Percentiles rank a stretch among this genome's conserved stretches.
phyloP scores from a whole-genome alignment of 1,140 invertebrate species.

The Caenorhabditis elegans region DNA sequence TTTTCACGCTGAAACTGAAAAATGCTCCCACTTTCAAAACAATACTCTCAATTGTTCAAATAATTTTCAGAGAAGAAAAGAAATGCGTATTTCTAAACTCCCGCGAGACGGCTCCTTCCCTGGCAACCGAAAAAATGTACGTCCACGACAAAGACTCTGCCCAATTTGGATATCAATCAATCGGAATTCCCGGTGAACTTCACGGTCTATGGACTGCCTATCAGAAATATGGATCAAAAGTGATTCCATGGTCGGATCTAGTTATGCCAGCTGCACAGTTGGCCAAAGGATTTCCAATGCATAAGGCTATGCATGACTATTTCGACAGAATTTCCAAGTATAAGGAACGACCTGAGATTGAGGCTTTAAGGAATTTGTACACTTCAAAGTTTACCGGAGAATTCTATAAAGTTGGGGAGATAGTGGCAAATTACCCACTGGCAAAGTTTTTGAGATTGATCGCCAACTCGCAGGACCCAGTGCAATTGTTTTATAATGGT shows the following conservation, averaged over 20 bases:
- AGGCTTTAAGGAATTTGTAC: background rate
- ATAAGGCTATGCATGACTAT: constrained; percentile 66
- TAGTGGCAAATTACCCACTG: background rate
- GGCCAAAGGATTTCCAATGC: constrained; percentile 76
- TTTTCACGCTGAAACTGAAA: no score
- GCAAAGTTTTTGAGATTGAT: background rate
- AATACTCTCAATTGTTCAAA: no score
- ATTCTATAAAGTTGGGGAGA: background rate
- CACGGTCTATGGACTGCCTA: constrained; percentile 82
- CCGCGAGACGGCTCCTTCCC: constrained; percentile 77
- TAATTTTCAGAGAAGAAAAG: constrained; percentile 43
- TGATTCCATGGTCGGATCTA: constrained; percentile 78
- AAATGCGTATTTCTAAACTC: constrained; percentile 72
- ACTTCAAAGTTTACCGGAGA: background rate
- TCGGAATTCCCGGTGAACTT: constrained; percentile 84
- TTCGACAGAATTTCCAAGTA: background rate
- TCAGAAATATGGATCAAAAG: constrained; percentile 74
- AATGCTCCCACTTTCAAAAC: no score
- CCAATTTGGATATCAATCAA: constrained; percentile 74
- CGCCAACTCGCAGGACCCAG: background rate
- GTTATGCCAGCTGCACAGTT: constrained; percentile 78
- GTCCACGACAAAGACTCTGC: background rate
- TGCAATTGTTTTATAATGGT: constrained; percentile 17
- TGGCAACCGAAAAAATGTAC: constrained; percentile 75
- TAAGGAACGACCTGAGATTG: background rate